Conservation (phyloP, 92 coral and sea anemone species). For the Montipora capitata region DNA sequence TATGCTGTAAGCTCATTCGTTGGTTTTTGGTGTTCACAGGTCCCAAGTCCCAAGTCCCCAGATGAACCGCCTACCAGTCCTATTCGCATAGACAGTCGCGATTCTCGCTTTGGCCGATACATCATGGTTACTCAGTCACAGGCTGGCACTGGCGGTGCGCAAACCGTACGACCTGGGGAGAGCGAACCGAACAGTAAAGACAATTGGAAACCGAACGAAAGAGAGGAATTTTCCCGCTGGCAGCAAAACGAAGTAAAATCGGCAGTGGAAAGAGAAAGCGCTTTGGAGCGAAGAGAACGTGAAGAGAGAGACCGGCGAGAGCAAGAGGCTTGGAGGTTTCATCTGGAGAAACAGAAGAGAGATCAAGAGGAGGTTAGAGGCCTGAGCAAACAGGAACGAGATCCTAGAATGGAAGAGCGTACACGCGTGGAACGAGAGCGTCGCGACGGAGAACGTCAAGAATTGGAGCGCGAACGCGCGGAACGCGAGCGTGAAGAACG, state of each 20-base stretch:
- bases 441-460: constrained; percentile 76
- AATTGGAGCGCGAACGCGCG: constrained; percentile 64
- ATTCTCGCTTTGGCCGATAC: constrained; percentile 83
- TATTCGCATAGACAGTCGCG: constrained; percentile 81
- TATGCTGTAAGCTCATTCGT: not conserved
- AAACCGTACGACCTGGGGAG: constrained; percentile 25
- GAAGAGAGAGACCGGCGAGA: constrained; percentile 76
- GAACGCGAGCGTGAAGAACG: constrained; percentile 76
- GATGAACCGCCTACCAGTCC: constrained; percentile 90
- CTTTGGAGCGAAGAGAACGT: constrained; percentile 56
- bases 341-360: constrained; percentile 41
- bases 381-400: constrained; percentile 57
- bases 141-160: constrained; percentile 31
- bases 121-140: constrained; percentile 72
- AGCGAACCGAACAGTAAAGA: constrained; percentile 70
- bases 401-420: constrained; percentile 66
- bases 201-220: constrained; percentile 48
- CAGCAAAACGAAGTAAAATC: constrained; percentile 73
- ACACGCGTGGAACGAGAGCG: constrained; percentile 72
- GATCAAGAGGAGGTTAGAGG: not conserved
- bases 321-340: constrained; percentile 63
- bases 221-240: constrained; percentile 86
- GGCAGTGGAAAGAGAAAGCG: constrained; percentile 69
- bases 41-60: too few relatives aligned
- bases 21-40: constrained; percentile 25